Evolutionary conservation across 2,888 invertebrate genomes (phyloP).

Genomic region (Antheraea yamamai): DNA sequence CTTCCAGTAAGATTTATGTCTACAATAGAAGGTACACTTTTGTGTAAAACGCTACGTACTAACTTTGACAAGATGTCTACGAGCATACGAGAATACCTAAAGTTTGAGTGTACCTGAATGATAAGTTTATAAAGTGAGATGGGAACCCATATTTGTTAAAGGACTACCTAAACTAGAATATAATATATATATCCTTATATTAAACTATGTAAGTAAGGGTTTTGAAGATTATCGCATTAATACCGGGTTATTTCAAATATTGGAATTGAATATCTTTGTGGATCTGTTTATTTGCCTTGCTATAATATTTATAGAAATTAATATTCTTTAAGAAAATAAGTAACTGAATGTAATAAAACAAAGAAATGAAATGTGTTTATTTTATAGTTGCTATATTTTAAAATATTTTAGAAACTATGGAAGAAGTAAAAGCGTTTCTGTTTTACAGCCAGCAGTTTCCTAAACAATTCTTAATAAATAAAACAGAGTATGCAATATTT

Average conservation of each 20-base stretch:
- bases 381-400: too few species aligned
- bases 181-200: background rate
- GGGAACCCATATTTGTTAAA: constrained; percentile 50
- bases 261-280: background rate
- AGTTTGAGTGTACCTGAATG: constrained; percentile 69
- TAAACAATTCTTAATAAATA: constrained; percentile 6
- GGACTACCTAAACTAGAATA: constrained; percentile 38
- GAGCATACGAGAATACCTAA: constrained; percentile 69
- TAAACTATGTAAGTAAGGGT: background rate
- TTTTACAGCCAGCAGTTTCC: background rate
- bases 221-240: background rate
- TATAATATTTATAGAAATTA: background rate
- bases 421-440: background rate
- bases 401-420: background rate
- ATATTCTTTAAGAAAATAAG: too few species aligned
- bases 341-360: too few species aligned
- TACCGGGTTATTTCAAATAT: background rate
- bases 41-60: constrained; percentile 72
- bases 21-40: constrained; percentile 65
- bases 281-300: background rate
- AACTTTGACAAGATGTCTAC: constrained; percentile 73
- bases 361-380: too few species aligned
- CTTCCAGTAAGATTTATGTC: constrained; percentile 52
- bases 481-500: constrained; percentile 13
- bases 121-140: constrained; percentile 67